A percentile compares a stretch with the other conserved stretches of the same genome.
Evolutionary conservation across 2,113 vertebrate species (phyloP).

Genomic region (Romanogobio albipinnatus): DNA sequence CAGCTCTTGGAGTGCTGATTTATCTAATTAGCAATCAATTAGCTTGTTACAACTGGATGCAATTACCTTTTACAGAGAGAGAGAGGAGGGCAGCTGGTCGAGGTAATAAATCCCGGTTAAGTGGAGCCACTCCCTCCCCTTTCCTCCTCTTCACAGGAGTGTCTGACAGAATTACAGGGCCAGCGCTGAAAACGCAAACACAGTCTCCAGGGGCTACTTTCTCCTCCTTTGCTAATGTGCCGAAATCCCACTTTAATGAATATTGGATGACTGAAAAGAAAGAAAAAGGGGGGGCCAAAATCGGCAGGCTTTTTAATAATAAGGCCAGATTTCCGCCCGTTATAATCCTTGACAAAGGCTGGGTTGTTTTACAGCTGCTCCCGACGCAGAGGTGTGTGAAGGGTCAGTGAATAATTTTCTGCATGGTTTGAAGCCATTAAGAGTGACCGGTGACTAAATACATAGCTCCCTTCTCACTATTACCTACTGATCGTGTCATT

Average conservation of each 20-base stretch:
- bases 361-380: slow-evolving; percentile 61
- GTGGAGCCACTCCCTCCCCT: slow-evolving; percentile 63
- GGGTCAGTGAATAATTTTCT: slow-evolving; percentile 63
- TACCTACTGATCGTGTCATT: slow-evolving; percentile 11
- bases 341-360: slow-evolving; percentile 56
- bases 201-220: slow-evolving; percentile 80
- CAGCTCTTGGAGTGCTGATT: slow-evolving; percentile 93
- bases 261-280: slow-evolving; percentile 80
- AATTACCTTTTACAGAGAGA: slow-evolving; percentile 99
- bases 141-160: slow-evolving; percentile 68
- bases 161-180: slow-evolving; percentile 79
- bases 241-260: slow-evolving; percentile 86
- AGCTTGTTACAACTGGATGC: slow-evolving; percentile 99
- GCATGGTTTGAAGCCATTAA: slow-evolving; percentile 62
- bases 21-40: slow-evolving; percentile 99
- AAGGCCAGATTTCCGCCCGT: slow-evolving; percentile 59
- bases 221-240: slow-evolving; percentile 75
- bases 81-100: slow-evolving; percentile 95
- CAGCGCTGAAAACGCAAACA: slow-evolving; percentile 77
- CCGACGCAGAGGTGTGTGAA: slow-evolving; percentile 51
- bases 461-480: slow-evolving; percentile 14
- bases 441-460: slow-evolving; percentile 54
- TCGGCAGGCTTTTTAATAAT: slow-evolving; percentile 57
- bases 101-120: slow-evolving; percentile 88
- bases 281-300: slow-evolving; percentile 62